phyloP scores from a whole-genome alignment of 2,113 vertebrate genomes.

The Saimiri boliviensis region DNA sequence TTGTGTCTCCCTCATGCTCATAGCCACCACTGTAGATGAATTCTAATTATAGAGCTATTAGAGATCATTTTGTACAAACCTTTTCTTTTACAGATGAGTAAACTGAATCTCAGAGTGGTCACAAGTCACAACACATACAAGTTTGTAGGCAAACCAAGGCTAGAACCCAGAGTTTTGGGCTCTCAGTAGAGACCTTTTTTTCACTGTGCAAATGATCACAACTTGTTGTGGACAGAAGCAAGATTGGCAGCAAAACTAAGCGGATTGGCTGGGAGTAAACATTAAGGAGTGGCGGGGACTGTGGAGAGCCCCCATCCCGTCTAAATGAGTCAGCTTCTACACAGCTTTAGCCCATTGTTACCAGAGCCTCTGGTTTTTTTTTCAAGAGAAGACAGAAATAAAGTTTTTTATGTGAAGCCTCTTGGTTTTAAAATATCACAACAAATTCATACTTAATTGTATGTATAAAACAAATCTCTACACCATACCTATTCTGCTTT shows the following conservation, averaged over 20 bases:
- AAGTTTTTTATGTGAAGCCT: not conserved
- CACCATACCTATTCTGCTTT: not conserved
- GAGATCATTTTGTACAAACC: conserved; percentile 12
- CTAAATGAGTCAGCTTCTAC: not conserved
- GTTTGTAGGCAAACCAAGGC: not conserved
- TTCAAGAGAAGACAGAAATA: not conserved
- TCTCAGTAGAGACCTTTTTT: not conserved
- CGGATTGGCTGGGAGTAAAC: not conserved
- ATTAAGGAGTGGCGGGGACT: not conserved
- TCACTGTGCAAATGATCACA: not conserved
- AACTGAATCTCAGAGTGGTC: not conserved
- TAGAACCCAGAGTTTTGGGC: conserved; percentile 30
- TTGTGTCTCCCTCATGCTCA: not conserved
- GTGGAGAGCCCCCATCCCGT: not conserved
- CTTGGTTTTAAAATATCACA: conserved; percentile 25
- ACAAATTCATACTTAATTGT: not conserved
- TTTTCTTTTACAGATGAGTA: conserved; percentile 36
- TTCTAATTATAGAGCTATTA: conserved; percentile 37
- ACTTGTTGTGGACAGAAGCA: not conserved
- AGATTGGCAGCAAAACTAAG: not conserved
- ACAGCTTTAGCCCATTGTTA: not conserved
- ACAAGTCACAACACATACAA: not conserved
- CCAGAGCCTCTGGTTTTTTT: not conserved
- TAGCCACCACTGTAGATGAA: not conserved
- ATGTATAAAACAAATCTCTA: not conserved